Percentiles rank a stretch among this genome's conserved stretches.
Conservation (phyloP, 1,140 invertebrate species). For the Oncopodura yosiiana region DNA sequence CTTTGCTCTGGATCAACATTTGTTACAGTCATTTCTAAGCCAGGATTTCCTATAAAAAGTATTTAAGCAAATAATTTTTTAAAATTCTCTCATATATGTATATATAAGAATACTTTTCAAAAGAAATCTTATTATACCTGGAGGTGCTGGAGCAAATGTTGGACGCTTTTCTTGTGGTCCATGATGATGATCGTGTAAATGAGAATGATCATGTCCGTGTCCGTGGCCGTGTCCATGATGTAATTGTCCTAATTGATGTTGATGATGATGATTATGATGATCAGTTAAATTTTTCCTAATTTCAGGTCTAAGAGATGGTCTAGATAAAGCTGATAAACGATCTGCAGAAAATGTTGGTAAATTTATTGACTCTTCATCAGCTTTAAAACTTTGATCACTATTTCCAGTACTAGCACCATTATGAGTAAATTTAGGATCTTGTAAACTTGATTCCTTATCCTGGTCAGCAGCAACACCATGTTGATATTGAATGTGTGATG, state of each 20-base stretch:
- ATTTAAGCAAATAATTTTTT: no score
- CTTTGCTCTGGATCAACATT: constrained; percentile 57
- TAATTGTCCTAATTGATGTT: no score
- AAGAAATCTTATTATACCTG: no score
- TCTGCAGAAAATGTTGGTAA: constrained; percentile 3
- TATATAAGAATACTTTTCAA: no score
- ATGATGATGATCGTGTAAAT: constrained; percentile 10
- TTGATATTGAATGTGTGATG: constrained; percentile 33
- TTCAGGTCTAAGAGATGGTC: constrained; percentile 3
- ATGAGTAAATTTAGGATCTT: constrained; percentile 21
- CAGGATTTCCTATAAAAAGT: constrained; percentile 33
- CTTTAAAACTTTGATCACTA: constrained; percentile 1
- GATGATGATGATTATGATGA: constrained; percentile 20
- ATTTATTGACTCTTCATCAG: no score
- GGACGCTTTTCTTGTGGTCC: constrained; percentile 23
- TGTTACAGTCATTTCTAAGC: constrained; percentile 58
- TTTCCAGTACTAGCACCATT: constrained; percentile 4
- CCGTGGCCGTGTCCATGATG: no score
- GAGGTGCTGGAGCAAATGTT: constrained; percentile 25
- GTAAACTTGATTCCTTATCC: constrained; percentile 26
- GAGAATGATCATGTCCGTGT: constrained; percentile 4
- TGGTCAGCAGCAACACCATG: constrained; percentile 31
- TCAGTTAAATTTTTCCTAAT: constrained; percentile 21
- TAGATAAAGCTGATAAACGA: not conserved
- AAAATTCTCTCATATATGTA: no score